phyloP scores from a whole-genome alignment of 2,113 vertebrate species.

The Neolamprologus tretocephalus region DNA sequence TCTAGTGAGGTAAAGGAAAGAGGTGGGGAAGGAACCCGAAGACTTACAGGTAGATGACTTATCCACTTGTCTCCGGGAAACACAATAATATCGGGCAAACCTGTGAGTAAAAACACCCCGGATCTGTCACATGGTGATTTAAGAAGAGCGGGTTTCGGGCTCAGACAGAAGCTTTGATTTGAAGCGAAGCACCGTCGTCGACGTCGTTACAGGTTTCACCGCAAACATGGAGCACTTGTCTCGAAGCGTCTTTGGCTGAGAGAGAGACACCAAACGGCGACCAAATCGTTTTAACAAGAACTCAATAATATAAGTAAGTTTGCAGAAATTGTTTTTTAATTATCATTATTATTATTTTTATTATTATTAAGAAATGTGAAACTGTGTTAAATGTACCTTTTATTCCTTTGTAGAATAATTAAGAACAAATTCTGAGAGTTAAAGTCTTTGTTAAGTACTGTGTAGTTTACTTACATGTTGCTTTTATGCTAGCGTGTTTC shows the following conservation, averaged over 20 bases:
- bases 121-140: background rate
- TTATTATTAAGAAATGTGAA: background rate
- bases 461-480: background rate
- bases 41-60: conserved; percentile 6
- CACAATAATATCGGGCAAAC: background rate
- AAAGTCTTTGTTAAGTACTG: background rate
- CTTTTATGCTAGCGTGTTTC: background rate
- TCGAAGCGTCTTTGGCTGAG: background rate
- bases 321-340: background rate
- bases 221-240: conserved; percentile 22
- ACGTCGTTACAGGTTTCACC: background rate
- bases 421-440: background rate
- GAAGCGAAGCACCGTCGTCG: background rate
- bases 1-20: background rate
- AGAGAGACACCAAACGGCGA: background rate
- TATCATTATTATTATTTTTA: rapidly evolving
- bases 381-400: background rate
- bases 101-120: too few relatives aligned
- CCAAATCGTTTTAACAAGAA: background rate
- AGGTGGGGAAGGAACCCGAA: background rate
- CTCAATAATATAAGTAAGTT: background rate
- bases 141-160: rapidly evolving
- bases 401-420: background rate
- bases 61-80: background rate
- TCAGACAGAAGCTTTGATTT: background rate